phyloP scores from a whole-genome alignment of 2,888 invertebrate genomes.

The Calliscelio sp. region DNA sequence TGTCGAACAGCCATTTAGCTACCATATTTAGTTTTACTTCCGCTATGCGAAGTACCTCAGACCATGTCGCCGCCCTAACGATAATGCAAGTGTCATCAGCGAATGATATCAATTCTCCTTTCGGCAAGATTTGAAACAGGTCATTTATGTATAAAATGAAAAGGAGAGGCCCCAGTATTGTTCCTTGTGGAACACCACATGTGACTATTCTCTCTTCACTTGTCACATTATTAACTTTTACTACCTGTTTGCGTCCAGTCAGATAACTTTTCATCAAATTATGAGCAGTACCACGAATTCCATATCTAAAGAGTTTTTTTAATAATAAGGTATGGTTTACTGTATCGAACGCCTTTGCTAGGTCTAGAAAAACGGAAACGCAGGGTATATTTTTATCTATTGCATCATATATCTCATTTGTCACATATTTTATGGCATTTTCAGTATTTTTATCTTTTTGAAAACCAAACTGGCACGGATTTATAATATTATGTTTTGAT shows the following conservation, averaged over 20 bases:
- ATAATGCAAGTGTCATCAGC: background rate
- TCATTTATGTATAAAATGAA: constrained; percentile 12
- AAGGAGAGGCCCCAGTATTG: background rate
- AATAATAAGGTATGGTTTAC: constrained; percentile 27
- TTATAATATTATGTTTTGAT: constrained; percentile 2
- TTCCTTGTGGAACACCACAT: background rate
- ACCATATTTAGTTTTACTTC: too few relatives aligned
- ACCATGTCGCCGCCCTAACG: too few relatives aligned
- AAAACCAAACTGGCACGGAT: constrained; percentile 16
- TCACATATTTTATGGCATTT: background rate
- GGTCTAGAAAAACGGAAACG: constrained; percentile 15
- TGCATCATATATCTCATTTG: background rate
- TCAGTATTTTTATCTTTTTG: constrained; percentile 18
- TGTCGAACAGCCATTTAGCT: too few relatives aligned
- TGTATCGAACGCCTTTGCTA: constrained; percentile 39
- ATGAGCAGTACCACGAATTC: constrained; percentile 3
- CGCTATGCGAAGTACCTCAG: too few relatives aligned
- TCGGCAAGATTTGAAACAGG: background rate
- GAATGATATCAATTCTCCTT: background rate
- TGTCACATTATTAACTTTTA: background rate
- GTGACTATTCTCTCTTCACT: too few relatives aligned
- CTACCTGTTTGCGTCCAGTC: constrained; percentile 6
- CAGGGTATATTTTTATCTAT: constrained; percentile 12
- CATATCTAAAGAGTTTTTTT: constrained; percentile 9
- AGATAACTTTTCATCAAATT: constrained; percentile 28